Percentiles rank a stretch among this genome's conserved stretches.
phyloP scores from a whole-genome alignment of 2,888 invertebrate genomes.

The Cephalotes varians region DNA sequence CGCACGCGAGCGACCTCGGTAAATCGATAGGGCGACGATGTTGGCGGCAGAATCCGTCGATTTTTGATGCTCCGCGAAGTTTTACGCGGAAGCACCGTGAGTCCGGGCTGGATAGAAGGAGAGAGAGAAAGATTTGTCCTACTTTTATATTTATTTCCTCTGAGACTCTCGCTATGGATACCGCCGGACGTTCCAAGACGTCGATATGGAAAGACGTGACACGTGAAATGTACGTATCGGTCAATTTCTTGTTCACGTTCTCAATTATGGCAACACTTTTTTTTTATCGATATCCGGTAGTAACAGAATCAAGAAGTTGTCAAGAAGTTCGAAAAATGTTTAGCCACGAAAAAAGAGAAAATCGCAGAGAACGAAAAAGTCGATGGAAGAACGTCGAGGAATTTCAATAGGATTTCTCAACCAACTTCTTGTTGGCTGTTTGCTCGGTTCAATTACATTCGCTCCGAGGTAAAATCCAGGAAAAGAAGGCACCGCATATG shows the following conservation, averaged over 20 bases:
- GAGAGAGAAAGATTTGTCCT: constrained; percentile 9
- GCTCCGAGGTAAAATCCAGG: constrained; percentile 3
- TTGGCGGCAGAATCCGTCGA: constrained; percentile 34
- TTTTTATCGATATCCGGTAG: not conserved
- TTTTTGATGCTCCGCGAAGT: constrained; percentile 34
- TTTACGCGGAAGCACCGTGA: constrained; percentile 14
- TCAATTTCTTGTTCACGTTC: constrained; percentile 5
- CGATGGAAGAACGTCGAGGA: not conserved
- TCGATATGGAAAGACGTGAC: not conserved
- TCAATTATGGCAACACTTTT: constrained; percentile 6
- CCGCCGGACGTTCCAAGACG: not conserved
- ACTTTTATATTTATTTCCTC: constrained; percentile 29
- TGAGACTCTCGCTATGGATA: constrained; percentile 21
- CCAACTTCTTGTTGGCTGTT: constrained; percentile 10
- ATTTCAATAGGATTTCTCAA: constrained; percentile 22
- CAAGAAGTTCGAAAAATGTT: not conserved
- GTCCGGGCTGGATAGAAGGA: not conserved
- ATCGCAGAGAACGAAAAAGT: too few species aligned
- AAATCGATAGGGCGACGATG: constrained; percentile 29
- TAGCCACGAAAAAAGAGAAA: not conserved
- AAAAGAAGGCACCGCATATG: constrained; percentile 23
- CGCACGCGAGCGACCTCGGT: constrained; percentile 32
- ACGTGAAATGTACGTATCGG: not conserved
- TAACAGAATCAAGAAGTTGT: not conserved
- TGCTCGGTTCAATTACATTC: constrained; percentile 26